Conservation (phyloP, 2,888 invertebrate species). For the Bruchidius siliquastri region DNA sequence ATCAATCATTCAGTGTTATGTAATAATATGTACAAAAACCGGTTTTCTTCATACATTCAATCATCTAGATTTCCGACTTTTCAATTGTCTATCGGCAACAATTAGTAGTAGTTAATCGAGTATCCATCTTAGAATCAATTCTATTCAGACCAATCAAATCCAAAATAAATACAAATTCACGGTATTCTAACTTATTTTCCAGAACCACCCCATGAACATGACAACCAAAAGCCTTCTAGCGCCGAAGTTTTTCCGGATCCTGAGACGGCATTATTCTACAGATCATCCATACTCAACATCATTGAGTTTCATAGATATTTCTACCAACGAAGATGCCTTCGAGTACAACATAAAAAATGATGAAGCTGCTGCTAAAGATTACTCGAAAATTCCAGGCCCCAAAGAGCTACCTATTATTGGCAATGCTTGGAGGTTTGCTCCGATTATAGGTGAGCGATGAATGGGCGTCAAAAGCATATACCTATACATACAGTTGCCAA, state of each 20-base stretch:
- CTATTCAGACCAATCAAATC: too few relatives aligned
- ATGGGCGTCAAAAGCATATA: too few relatives aligned
- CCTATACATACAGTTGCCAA: too few relatives aligned
- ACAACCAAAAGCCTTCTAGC: not conserved
- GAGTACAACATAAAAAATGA: slow-evolving; percentile 19
- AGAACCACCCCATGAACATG: not conserved
- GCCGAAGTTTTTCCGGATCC: not conserved
- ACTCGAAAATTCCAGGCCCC: slow-evolving; percentile 70
- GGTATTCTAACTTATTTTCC: too few relatives aligned
- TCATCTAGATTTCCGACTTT: too few relatives aligned
- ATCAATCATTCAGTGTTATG: too few relatives aligned
- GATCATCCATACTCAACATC: slow-evolving; percentile 39
- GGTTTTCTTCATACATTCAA: too few relatives aligned
- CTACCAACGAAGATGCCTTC: slow-evolving; percentile 21
- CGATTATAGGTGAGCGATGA: slow-evolving; percentile 54
- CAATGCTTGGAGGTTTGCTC: slow-evolving; percentile 77
- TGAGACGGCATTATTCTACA: slow-evolving; percentile 19
- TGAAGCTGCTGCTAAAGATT: slow-evolving; percentile 44
- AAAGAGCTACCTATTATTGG: slow-evolving; percentile 68
- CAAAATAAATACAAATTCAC: too few relatives aligned
- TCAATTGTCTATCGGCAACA: too few relatives aligned
- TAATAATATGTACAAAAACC: too few relatives aligned
- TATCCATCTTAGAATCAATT: too few relatives aligned
- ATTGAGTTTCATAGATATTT: slow-evolving; percentile 29
- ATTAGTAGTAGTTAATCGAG: too few relatives aligned